phyloP scores from a whole-genome alignment of 2,113 vertebrate species.

The Clarias magur region DNA sequence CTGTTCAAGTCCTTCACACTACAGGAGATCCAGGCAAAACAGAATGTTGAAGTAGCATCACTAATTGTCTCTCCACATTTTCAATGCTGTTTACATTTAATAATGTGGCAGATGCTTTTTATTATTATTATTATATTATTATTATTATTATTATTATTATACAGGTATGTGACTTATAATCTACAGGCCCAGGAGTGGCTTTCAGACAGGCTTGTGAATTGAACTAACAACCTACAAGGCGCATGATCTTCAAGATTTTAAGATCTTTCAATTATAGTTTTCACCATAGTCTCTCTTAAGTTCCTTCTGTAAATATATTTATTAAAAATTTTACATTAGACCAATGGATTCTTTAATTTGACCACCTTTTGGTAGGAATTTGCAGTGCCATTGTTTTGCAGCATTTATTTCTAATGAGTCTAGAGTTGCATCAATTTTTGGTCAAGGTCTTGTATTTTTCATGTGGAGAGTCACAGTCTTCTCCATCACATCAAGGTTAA shows the following conservation, averaged over 20 bases:
- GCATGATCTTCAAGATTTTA: not conserved
- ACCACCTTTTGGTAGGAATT: no score
- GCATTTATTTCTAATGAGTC: no score
- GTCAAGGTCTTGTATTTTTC: no score
- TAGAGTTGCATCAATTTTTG: no score
- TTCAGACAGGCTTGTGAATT: not conserved
- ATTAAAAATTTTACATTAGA: no score
- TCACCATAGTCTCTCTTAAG: not conserved
- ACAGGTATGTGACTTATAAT: not conserved
- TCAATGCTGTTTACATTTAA: not conserved
- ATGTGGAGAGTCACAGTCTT: no score
- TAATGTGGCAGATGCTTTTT: not conserved
- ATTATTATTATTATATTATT: no score
- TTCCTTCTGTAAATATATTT: no score
- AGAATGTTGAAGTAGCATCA: not conserved
- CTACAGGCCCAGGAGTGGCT: not conserved
- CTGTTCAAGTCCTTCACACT: not conserved
- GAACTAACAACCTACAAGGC: not conserved
- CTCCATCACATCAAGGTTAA: no score
- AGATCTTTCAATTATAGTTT: not conserved
- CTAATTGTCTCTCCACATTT: not conserved
- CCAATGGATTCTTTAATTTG: no score
- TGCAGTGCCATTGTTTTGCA: no score
- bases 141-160: no score
- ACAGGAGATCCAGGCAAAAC: conserved; percentile 35